Percentiles rank a stretch among this genome's conserved stretches.
phyloP scores from a whole-genome alignment of 2,888 invertebrate species.

The Epiblema foenella region DNA sequence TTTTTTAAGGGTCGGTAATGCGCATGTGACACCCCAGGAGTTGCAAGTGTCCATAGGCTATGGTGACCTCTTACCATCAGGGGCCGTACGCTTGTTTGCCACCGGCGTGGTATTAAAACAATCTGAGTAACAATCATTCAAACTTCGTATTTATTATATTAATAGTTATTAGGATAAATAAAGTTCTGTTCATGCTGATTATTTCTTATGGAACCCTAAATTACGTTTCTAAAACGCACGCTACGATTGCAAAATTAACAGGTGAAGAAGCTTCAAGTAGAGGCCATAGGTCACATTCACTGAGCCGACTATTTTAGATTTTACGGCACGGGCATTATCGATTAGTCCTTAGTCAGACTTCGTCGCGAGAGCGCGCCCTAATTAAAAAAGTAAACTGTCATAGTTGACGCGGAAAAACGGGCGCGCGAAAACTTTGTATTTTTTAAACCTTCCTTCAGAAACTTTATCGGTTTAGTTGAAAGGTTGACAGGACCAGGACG shows the following conservation, averaged over 20 bases:
- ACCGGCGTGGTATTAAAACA: too few relatives aligned
- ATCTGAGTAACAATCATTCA: too few relatives aligned
- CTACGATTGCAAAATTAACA: constrained; percentile 40
- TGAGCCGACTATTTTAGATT: constrained; percentile 30
- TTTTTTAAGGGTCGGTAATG: too few relatives aligned
- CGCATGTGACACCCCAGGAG: too few relatives aligned
- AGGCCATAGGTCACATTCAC: constrained; percentile 39
- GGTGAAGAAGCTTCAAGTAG: constrained; percentile 33
- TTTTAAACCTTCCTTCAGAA: not conserved
- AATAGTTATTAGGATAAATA: too few relatives aligned
- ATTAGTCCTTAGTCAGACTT: constrained; percentile 22
- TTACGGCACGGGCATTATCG: constrained; percentile 26
- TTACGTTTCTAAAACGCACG: constrained; percentile 17
- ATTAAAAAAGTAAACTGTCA: constrained; percentile 36
- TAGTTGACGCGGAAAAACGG: constrained; percentile 27
- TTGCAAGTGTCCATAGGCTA: too few relatives aligned
- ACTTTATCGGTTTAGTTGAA: not conserved
- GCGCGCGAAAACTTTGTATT: not conserved
- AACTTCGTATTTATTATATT: too few relatives aligned
- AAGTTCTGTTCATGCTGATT: too few relatives aligned
- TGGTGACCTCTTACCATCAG: too few relatives aligned
- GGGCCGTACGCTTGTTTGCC: too few relatives aligned
- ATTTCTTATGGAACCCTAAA: constrained; percentile 25
- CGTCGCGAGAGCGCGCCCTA: constrained; percentile 28
- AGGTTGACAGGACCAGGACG: not conserved